Evolutionary conservation across 1,140 invertebrate species (phyloP), one percentile per base, ranked within the genome.

Genomic region (Drosophila arizonae): DNA sequence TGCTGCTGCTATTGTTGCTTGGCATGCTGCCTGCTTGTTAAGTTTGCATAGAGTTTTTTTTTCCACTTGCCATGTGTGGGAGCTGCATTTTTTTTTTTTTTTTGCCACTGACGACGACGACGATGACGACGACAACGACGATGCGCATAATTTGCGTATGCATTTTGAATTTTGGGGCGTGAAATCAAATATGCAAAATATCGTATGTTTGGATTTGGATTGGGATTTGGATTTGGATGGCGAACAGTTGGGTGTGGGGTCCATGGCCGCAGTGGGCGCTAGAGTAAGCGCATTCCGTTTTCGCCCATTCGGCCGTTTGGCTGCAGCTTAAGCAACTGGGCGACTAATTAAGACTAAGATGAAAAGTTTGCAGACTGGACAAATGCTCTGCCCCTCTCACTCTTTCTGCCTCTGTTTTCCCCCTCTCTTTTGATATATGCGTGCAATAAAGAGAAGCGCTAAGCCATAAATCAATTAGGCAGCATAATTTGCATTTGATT

Each of bases 401-500:
- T 48, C 28, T 15, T 9, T 30, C 10, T 57, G 17, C 43, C 48
- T 33, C 26, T 48, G 15, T 54, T 36, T 10, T 15, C 21, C 28
- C 26, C 28, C 33, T 33, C 10, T 52, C 26, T 48, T 58, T 60
- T 75, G 81, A 74, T 73, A 77, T 61, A 72, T 64, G 61, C 66
- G 50, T 51, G 67, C 55, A 79, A 87, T 72, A 78, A 87, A 72
- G 63, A 78, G 66, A 81, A 72, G 78, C 69, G 66, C 67, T 66
- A 72, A 69, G 66, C 72, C 73, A 88, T 87, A 87, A 87, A 87
- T 87, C 84, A 87, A 87, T 87, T 87, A 87, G 57, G 84, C 69
- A 74, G 76, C 79, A 87, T 84, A 87, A 87, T 87, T 88, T 87
- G 84, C 84, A 87, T 87, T 84, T 87, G 84, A 87, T 87, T 87